Evolutionary conservation across 2,888 invertebrate genomes (phyloP).

Genomic region (Lasioglossum morio): DNA sequence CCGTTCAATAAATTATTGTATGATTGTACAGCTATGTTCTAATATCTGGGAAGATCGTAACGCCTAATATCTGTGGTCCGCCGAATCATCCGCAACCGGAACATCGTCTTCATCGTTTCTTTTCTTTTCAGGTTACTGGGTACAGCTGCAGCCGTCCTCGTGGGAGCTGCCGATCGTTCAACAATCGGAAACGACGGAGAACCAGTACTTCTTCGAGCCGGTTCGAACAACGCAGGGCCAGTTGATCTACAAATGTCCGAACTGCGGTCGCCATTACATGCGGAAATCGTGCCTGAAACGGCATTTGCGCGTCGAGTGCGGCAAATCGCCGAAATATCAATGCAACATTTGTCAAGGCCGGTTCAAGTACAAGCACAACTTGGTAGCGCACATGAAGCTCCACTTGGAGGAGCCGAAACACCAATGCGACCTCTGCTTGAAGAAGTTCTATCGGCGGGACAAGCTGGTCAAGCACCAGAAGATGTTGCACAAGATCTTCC

Average conservation of each 20-base stretch:
- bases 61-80: background rate
- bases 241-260: constrained; percentile 86
- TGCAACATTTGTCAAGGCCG: constrained; percentile 82
- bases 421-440: constrained; percentile 76
- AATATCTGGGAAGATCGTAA: background rate
- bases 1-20: background rate
- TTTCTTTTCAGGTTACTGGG: constrained; percentile 79
- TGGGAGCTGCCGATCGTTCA: background rate
- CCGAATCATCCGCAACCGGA: background rate
- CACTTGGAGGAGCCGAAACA: constrained; percentile 79
- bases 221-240: constrained; percentile 65
- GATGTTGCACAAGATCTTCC: constrained; percentile 68
- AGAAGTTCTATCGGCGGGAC: constrained; percentile 80
- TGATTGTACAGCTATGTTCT: background rate
- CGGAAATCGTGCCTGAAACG: constrained; percentile 78
- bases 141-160: constrained; percentile 21
- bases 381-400: constrained; percentile 79
- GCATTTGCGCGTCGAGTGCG: constrained; percentile 83
- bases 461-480: constrained; percentile 78
- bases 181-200: background rate
- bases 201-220: constrained; percentile 66
- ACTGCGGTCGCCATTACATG: constrained; percentile 84
- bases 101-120: constrained; percentile 50
- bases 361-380: constrained; percentile 82
- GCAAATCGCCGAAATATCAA: constrained; percentile 83